Evolutionary conservation across 2,888 invertebrate species (phyloP), one percentile per base, ranked within the genome.

Genomic region (Celastrina argiolus): DNA sequence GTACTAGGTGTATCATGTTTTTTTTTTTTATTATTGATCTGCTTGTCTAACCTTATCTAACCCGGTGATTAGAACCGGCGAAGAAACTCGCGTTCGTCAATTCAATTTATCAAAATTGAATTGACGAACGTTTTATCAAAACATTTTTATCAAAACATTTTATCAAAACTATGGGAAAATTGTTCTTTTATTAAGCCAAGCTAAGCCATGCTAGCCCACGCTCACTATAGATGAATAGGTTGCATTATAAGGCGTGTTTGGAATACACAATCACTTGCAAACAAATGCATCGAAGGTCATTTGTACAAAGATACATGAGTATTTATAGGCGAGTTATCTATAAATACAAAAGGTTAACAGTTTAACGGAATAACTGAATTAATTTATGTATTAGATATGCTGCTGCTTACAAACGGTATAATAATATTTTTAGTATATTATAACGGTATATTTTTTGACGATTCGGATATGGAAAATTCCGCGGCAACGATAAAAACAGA

Each of bases 211-310:
- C 51, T 51, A 51, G 10, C 51, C 51, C 51, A 26, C 51, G 51
- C 22, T 22, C 22, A 51, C 51, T 22, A 51, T 51, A 22, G 22
- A 26, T 51, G 51, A 51, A 51, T 51, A 26, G 51, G 26, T 51
- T 51, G 51, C 51, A 51, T 51, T 51, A 7, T 31, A 58, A 31
- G 56, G 31, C 58, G 31, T n/a, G 58, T 31, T 28, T 31, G 58
- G 31, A 31, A 31, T 59, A 59, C 61, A 61, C 39, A 26, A 26
- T 51, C 51, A 51, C 51, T 51, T 51, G 61, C 61, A 61, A 18
- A 61, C 22, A 61, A 61, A 34, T 22, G 61, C 61, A 61, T 61
- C 59, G 61, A 61, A 61, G 61, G 61, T 61, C 36, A 59, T 34
- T 14, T 36, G 18, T 39, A 14, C 22, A 61, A 12, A 34, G 31